phyloP scores from a whole-genome alignment of 1,140 invertebrate species.

The Luehdorfia chinensis region DNA sequence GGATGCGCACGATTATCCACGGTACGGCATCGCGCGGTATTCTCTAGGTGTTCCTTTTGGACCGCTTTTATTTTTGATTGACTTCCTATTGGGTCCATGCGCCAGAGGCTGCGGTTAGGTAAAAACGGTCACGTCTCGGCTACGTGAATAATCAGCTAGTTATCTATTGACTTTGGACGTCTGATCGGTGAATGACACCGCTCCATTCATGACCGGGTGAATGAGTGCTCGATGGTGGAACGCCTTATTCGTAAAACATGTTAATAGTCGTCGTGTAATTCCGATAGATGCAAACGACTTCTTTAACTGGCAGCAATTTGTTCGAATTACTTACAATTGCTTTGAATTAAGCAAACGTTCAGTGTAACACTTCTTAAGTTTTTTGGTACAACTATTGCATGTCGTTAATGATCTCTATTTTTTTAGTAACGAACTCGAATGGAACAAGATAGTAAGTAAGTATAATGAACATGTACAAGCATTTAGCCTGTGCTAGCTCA shows the following conservation, averaged over 20 bases:
- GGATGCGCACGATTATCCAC: constrained; percentile 40
- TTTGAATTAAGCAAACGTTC: too few species aligned
- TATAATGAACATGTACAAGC: too few species aligned
- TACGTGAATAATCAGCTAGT: constrained; percentile 63
- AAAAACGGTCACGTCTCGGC: constrained; percentile 37
- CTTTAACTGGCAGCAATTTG: too few species aligned
- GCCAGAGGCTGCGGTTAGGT: constrained; percentile 21
- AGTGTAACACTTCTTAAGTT: not conserved
- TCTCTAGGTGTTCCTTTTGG: constrained; percentile 7
- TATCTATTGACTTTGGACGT: constrained; percentile 55
- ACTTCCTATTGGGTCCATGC: constrained; percentile 32
- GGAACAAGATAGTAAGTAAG: too few species aligned
- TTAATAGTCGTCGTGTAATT: not conserved
- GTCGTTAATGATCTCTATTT: not conserved
- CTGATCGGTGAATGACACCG: constrained; percentile 37
- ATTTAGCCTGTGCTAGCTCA: too few species aligned
- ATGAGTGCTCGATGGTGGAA: constrained; percentile 18
- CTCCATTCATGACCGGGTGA: constrained; percentile 31
- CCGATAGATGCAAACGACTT: too few species aligned
- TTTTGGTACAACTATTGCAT: not conserved
- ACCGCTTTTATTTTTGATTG: constrained; percentile 22
- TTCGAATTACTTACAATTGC: too few species aligned
- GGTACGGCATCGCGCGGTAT: constrained; percentile 35
- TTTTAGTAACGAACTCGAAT: too few species aligned
- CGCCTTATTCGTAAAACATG: constrained; percentile 1